Evolutionary conservation across 2,888 invertebrate genomes (phyloP).

Genomic region (Eristalis intricaria): DNA sequence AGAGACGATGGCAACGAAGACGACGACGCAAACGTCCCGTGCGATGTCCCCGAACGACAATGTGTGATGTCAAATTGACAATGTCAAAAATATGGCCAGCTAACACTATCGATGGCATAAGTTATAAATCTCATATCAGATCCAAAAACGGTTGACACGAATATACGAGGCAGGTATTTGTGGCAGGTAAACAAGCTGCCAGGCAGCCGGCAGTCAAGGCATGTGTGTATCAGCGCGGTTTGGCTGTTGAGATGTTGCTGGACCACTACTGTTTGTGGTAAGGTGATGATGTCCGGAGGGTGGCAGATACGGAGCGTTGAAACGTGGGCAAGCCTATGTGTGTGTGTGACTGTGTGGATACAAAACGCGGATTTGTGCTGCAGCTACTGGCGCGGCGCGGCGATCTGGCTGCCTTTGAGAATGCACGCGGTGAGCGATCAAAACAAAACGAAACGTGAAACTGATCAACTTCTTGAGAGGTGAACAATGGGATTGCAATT

Average conservation of each 20-base stretch:
- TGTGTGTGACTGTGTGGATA: slow-evolving; percentile 2
- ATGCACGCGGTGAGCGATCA: slow-evolving; percentile 62
- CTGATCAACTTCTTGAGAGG: slow-evolving; percentile 70
- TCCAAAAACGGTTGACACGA: slow-evolving; percentile 71
- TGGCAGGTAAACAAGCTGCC: slow-evolving; percentile 69
- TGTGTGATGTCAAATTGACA: slow-evolving; percentile 74
- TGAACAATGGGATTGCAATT: slow-evolving; percentile 68
- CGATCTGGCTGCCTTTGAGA: slow-evolving; percentile 46
- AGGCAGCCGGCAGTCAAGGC: slow-evolving; percentile 52
- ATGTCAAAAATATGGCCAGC: slow-evolving; percentile 74
- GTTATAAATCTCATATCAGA: slow-evolving; percentile 74
- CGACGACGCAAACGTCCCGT: slow-evolving; percentile 16
- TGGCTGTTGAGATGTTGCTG: slow-evolving; percentile 44
- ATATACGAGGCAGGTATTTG: slow-evolving; percentile 71
- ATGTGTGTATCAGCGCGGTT: slow-evolving; percentile 13
- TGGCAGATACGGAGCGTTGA: background rate
- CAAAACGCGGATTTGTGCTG: slow-evolving; percentile 45
- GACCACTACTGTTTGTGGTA: slow-evolving; percentile 57
- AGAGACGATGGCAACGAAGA: background rate
- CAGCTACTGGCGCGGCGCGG: slow-evolving; percentile 29
- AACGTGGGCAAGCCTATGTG: slow-evolving; percentile 5
- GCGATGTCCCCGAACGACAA: slow-evolving; percentile 60
- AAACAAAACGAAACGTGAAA: slow-evolving; percentile 69
- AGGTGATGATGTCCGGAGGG: slow-evolving; percentile 49
- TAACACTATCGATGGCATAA: slow-evolving; percentile 74